Conservation (phyloP, 2,113 vertebrate genomes). For the Barnardius zonarius region DNA sequence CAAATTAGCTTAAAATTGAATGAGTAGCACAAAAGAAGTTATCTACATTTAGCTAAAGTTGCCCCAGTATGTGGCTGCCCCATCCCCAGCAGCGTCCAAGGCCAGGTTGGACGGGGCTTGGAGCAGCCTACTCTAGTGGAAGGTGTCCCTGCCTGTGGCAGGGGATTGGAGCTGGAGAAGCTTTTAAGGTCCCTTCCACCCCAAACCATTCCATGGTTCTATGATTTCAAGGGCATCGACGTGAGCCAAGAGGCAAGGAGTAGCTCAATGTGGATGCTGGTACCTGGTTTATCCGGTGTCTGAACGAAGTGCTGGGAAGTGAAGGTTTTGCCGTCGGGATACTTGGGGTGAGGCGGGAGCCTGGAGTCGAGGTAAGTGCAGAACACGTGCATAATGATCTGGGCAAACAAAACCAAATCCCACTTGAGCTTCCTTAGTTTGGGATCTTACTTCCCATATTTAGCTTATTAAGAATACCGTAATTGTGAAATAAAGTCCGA, state of each 20-base stretch:
- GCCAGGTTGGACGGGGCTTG: not conserved
- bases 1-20: not conserved
- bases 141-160: not conserved
- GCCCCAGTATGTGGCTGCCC: not conserved
- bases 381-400: slow-evolving; percentile 95
- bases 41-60: not conserved
- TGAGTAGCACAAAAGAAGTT: not conserved
- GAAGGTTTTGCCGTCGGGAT: slow-evolving; percentile 95
- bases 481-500: not conserved
- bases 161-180: not conserved
- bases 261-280: not conserved
- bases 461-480: not conserved
- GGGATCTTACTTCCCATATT: not conserved
- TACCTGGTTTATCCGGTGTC: slow-evolving; percentile 93
- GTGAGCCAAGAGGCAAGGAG: not conserved
- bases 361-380: slow-evolving; percentile 96
- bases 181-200: not conserved
- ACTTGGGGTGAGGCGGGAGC: slow-evolving; percentile 93
- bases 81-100: not conserved
- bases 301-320: slow-evolving; percentile 95
- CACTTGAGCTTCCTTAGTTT: fast-evolving
- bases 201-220: not conserved
- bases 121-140: not conserved
- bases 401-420: not conserved
- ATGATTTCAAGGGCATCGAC: not conserved